These are phyloP conservation scores for Crotalus viridis DNA, from an alignment of 2,113 vertebrate genomes.

Conservation along the genomic window DNA sequence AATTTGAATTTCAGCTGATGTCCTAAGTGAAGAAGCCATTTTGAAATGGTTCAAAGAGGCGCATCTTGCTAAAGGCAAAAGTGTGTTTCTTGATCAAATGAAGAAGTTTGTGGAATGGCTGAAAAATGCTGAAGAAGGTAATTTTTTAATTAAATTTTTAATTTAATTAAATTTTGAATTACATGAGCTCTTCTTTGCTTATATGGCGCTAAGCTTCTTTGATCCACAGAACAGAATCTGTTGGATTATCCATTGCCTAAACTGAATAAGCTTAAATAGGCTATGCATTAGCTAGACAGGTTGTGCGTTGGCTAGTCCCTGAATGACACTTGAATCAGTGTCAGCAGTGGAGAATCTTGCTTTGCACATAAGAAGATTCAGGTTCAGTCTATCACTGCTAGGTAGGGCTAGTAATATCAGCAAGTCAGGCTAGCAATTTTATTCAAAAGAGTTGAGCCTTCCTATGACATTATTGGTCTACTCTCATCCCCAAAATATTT, in stretches of 20 bases:
- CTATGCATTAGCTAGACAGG: neutral
- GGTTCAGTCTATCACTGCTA: neutral
- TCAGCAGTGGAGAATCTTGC: neutral
- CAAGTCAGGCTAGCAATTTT: neutral
- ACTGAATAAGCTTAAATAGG: neutral
- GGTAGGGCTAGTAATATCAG: neutral
- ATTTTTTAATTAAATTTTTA: neutral
- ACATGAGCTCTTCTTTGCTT: neutral
- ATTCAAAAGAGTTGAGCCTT: neutral
- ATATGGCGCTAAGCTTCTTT: neutral
- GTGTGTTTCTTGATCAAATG: slow-evolving; percentile 92
- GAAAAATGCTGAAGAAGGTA: slow-evolving; percentile 92
- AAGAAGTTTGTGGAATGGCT: slow-evolving; percentile 94
- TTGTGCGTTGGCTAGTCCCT: neutral
- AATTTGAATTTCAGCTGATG: slow-evolving; percentile 79
- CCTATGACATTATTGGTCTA: neutral
- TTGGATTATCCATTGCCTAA: neutral
- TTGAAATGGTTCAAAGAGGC: slow-evolving; percentile 91
- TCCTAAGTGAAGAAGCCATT: slow-evolving; percentile 89
- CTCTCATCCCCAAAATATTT: neutral
- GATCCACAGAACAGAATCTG: no score
- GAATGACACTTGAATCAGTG: neutral
- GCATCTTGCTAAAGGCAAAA: slow-evolving; percentile 88
- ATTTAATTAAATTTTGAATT: neutral
- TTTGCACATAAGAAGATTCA: neutral